A percentile compares a stretch with the other conserved stretches of the same genome.
Evolutionary conservation across 2,797 vertebrate species (phyloP).

Genomic region (Clarias fuscus): DNA sequence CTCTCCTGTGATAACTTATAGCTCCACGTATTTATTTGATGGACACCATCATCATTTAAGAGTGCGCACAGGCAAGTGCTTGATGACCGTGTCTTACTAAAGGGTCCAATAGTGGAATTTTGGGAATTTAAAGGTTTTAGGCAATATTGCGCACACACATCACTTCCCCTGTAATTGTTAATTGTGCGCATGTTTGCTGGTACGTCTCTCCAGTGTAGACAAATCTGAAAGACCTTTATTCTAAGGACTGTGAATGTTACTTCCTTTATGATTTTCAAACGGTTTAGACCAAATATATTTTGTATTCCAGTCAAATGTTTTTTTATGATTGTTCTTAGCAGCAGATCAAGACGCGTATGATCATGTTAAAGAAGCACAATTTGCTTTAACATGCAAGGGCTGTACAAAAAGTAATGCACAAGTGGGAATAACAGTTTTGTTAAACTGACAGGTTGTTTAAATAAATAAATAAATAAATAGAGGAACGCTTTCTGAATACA

Average conservation of each 20-base stretch:
- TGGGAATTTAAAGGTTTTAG: not conserved
- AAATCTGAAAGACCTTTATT: not conserved
- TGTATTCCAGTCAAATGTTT: constrained; percentile 2
- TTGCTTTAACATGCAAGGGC: not conserved
- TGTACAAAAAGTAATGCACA: no score
- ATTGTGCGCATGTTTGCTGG: not conserved
- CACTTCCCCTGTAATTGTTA: not conserved
- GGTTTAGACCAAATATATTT: constrained; percentile 23
- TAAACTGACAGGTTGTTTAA: no score
- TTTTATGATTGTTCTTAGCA: constrained; percentile 27
- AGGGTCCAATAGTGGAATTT: not conserved
- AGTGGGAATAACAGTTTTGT: no score
- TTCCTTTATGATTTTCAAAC: not conserved
- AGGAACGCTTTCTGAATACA: no score
- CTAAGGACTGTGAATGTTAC: constrained; percentile 32
- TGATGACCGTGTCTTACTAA: not conserved
- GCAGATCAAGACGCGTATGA: not conserved
- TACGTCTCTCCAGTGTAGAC: not conserved
- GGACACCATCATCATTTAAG: not conserved
- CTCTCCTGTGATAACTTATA: not conserved
- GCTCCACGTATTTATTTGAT: not conserved
- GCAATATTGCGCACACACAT: not conserved
- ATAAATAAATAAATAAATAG: no score
- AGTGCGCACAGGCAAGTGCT: not conserved
- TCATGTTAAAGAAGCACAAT: not conserved